Base-by-base conservation (phyloP, 2,888 invertebrate species). In the Muschampia plurimacula region DNA sequence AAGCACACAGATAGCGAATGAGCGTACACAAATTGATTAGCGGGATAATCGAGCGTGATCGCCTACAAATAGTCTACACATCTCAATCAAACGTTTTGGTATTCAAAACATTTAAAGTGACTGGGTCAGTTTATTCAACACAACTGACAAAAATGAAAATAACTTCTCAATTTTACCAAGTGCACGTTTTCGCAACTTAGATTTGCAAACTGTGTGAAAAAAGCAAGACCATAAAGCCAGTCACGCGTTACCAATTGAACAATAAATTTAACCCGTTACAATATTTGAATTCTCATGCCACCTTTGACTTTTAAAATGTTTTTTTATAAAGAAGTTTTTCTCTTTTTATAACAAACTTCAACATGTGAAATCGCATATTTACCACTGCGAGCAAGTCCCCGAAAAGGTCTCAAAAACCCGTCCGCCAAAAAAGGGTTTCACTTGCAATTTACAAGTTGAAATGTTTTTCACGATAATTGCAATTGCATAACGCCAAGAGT, bases 401-500 rank as follows among this genome's bases (percentile, higher is more conserved):
- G 57, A 22, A 70, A 57, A 57, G 44, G 32, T 63, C 36, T 62
- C 39, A 62, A 65, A 57, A 70, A 57, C 64, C 36, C 13, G 57
- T 65, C 36, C n/a, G 57, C 22, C 12, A 36, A 66, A 66, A 52
- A 69, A 69, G 41, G 63, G 41, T 13, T 28, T 39, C 63, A 39
- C 44, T 28, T 63, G 39, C 10, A 71, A 60, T 60, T 66, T 39
- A 39, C 39, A 49, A 49, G 46, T 41, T 66, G 63, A 52, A 72
- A 60, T 60, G 55, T 55, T 36, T 66, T 59, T 57, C 15, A 41
- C 73, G 80, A 76, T 84, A 85, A 83, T 86, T 84, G 72, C 59
- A 74, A 71, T 90, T 90, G 84, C 89, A 84, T 84, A 89, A 90
- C 79, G 77, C 75, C 65, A 66, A 76, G 76, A 79, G 79, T 81